These are phyloP conservation scores for Andrena trimmerana DNA, from an alignment of 2,888 invertebrate species.

Conservation along the genomic window DNA sequence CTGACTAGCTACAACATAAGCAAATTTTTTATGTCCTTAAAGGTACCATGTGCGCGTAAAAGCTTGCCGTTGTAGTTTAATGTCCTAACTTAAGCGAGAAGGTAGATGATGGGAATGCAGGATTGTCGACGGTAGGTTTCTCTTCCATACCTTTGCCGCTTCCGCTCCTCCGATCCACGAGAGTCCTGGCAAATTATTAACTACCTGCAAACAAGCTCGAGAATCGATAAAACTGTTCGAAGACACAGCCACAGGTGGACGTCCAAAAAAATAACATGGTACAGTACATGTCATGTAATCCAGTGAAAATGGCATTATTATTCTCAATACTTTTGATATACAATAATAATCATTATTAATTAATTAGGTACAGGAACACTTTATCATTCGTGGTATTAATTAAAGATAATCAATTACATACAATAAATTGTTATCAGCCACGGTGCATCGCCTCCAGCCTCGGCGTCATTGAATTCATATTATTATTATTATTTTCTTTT, in stretches of 20 bases:
- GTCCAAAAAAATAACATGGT: slow-evolving; percentile 38
- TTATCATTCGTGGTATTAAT: slow-evolving; percentile 82
- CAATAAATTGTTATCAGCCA: slow-evolving; percentile 72
- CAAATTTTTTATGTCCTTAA: background rate
- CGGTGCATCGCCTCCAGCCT: slow-evolving; percentile 63
- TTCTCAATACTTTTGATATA: slow-evolving; percentile 83
- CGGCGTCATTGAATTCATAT: slow-evolving; percentile 36
- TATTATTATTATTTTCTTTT: background rate
- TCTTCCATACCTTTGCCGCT: slow-evolving; percentile 19
- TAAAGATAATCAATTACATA: slow-evolving; percentile 79
- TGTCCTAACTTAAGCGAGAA: background rate
- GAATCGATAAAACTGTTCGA: slow-evolving; percentile 21
- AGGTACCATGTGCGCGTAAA: background rate
- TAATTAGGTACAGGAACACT: slow-evolving; percentile 85
- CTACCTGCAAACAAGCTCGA: slow-evolving; percentile 12
- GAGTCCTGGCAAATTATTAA: slow-evolving; percentile 7
- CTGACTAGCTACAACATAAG: background rate
- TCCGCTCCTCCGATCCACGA: slow-evolving; percentile 6
- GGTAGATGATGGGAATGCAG: background rate
- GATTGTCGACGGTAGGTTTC: background rate
- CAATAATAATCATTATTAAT: slow-evolving; percentile 81
- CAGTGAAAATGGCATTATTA: slow-evolving; percentile 85
- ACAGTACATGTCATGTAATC: slow-evolving; percentile 68
- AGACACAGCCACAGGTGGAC: slow-evolving; percentile 36
- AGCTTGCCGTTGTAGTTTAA: background rate